Evolutionary conservation across 2,888 invertebrate species (phyloP), one percentile per base, ranked within the genome.

Genomic region (Stictocephala bisonia): DNA sequence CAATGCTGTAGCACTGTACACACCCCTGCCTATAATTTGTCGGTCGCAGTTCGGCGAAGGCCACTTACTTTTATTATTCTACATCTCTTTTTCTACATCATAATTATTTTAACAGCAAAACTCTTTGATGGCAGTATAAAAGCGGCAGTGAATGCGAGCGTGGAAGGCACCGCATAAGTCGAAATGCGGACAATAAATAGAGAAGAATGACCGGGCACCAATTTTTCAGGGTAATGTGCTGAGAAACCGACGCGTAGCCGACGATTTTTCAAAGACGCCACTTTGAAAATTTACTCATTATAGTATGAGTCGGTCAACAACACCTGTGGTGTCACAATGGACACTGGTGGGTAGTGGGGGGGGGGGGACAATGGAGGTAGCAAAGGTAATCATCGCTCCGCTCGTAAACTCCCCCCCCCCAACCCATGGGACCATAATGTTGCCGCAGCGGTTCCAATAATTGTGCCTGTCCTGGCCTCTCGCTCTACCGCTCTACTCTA

Each of bases 251-350:
- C 31, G 35, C 35, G 20, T 31, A 7, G 31, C 13, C 60, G 60
- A 60, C 60, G 60, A 60, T 60, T 60, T 35, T 60, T 60, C 60
- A 60, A 35, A 60, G 60, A 60, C 60, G 22, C 60, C 40, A 60
- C 60, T 60, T 60, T 31, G 60, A 60, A 29, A 60, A 60, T 60
- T 60, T 60, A 60, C 60, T 60, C 60, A 60, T 60, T 60, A 60
- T 35, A 60, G 29, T 60, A 60, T 22, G 60, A 60, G 60, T 60
- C 60, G 60, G 60, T 60, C 60, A 60, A 60, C 60, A 60, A 60
- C 60, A 60, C 60, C 60, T 60, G 60, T 60, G 35, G 60, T 40
- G 60, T 60, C 40, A 35, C 60, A 60, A 60, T 60, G 22, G 60
- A 20, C 7, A n/a, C n/a, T n/a, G n/a, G n/a, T n/a, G 60, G 18